These are phyloP conservation scores for Dromius quadrimaculatus DNA, from an alignment of 2,888 invertebrate species.

Conservation along the genomic window DNA sequence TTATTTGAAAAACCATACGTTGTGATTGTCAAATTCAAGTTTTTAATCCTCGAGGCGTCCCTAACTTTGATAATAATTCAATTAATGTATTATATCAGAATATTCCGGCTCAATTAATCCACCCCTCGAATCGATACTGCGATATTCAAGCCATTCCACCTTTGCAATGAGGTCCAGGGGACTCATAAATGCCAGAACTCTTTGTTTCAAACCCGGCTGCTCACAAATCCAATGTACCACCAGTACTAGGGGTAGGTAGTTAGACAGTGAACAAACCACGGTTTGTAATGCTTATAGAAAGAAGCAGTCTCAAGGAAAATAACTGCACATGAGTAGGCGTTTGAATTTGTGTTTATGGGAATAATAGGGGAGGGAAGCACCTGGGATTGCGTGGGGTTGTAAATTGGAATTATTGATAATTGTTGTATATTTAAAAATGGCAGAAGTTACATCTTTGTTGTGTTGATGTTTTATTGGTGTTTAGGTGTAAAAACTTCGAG, in stretches of 20 bases:
- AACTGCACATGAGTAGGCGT: slow-evolving; percentile 10
- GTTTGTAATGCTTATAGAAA: not conserved
- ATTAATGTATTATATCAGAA: too few species aligned
- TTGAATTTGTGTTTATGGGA: slow-evolving; percentile 35
- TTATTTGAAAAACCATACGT: too few species aligned
- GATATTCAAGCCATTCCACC: slow-evolving; percentile 64
- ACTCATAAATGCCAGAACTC: slow-evolving; percentile 64
- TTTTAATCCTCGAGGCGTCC: too few species aligned
- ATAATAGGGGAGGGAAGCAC: slow-evolving; percentile 20
- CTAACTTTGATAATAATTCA: too few species aligned
- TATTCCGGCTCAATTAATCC: too few species aligned
- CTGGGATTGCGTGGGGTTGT: slow-evolving; percentile 21
- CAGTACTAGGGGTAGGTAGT: not conserved
- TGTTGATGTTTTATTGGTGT: slow-evolving; percentile 44
- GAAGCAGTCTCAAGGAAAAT: slow-evolving; percentile 26
- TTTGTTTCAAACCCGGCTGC: slow-evolving; percentile 62
- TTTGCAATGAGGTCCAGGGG: slow-evolving; percentile 63
- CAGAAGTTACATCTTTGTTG: slow-evolving; percentile 41
- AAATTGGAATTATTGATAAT: too few species aligned
- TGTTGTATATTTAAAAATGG: slow-evolving; percentile 38
- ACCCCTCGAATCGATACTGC: slow-evolving; percentile 61
- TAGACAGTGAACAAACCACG: slow-evolving; percentile 1
- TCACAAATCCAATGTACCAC: slow-evolving; percentile 60
- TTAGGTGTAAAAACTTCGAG: slow-evolving; percentile 48
- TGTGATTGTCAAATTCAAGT: too few species aligned